These are phyloP conservation scores for Drosophila melanosoma DNA, from an alignment of 2,888 invertebrate species.

Conservation along the genomic window DNA sequence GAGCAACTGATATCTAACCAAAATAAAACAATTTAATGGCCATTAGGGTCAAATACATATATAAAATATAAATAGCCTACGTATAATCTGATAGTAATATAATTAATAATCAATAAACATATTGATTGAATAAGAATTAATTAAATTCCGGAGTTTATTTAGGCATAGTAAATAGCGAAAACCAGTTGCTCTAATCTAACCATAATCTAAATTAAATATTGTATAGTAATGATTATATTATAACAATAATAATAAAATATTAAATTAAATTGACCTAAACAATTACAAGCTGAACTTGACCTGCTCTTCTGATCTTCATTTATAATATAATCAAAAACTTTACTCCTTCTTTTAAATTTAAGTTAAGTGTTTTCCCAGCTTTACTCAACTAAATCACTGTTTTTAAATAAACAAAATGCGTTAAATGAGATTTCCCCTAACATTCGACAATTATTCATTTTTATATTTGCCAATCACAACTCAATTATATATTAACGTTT, in stretches of 20 bases:
- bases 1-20: not conserved
- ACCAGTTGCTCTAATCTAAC: not conserved
- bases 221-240: not conserved
- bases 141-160: not conserved
- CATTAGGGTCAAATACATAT: not conserved
- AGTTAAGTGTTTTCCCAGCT: not conserved
- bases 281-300: conserved; percentile 9
- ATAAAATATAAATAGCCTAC: not conserved
- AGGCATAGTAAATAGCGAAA: not conserved
- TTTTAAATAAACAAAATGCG: not conserved
- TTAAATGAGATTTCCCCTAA: not conserved
- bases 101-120: not conserved
- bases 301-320: not conserved
- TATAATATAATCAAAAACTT: not conserved
- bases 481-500: too few relatives aligned
- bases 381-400: not conserved
- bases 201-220: not conserved
- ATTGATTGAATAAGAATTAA: not conserved
- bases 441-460: not conserved
- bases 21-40: not conserved
- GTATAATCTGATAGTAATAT: not conserved
- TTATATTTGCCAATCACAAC: not conserved
- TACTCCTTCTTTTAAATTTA: not conserved
- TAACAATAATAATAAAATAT: not conserved
- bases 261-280: not conserved